A percentile compares a stretch with the other conserved stretches of the same genome.
Evolutionary conservation across 2,797 vertebrate genomes (phyloP).

Genomic region (Eremophila alpestris): DNA sequence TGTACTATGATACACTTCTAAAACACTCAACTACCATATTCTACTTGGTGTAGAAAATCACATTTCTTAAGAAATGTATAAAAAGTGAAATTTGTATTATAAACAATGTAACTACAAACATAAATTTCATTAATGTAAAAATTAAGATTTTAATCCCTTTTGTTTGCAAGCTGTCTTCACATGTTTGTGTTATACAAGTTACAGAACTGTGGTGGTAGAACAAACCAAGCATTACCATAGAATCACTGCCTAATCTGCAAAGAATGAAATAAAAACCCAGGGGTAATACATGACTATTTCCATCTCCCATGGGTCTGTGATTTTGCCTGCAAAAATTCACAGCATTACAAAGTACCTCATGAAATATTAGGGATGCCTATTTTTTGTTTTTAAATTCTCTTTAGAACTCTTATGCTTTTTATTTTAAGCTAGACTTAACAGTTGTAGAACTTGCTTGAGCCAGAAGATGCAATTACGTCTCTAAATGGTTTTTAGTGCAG

Average conservation of each 20-base stretch:
- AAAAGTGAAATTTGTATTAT: background rate
- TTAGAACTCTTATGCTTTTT: background rate
- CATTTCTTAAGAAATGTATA: background rate
- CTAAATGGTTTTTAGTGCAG: background rate
- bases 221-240: background rate
- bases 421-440: background rate
- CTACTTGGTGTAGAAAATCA: background rate
- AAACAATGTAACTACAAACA: background rate
- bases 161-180: background rate
- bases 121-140: background rate
- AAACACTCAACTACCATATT: background rate
- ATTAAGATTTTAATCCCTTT: background rate
- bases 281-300: background rate
- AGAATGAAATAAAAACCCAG: background rate
- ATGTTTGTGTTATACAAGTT: background rate
- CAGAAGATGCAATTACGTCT: background rate
- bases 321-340: constrained; percentile 4
- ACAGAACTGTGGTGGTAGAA: background rate
- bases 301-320: background rate
- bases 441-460: background rate
- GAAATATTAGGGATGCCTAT: background rate
- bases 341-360: background rate
- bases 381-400: background rate
- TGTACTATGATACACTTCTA: background rate
- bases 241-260: background rate